Base-by-base conservation (phyloP, 2,888 invertebrate species). In the Teleogryllus oceanicus region DNA sequence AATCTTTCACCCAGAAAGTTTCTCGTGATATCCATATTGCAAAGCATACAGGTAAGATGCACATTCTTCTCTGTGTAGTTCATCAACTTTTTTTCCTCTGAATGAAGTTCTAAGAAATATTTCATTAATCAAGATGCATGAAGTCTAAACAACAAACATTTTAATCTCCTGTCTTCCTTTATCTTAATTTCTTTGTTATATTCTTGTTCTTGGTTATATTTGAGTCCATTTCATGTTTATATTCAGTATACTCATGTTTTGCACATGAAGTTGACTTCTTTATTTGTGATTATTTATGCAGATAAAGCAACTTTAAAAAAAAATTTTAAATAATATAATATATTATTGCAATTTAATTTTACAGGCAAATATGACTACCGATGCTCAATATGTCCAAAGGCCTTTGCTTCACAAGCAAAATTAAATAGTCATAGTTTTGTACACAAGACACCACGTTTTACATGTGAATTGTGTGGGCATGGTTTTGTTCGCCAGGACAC, bases 1-100 rank as follows among this genome's bases (percentile, higher is more conserved):
- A 79, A 75, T 37, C 74, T 18, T 81, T 81, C 37, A 50, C 81
- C 20, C 81, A 81, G 78, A 81, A 81, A 50, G 78, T 81, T 11
- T 76, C 79, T n/a, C 75, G 78, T 20, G 79, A 81, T 79, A 76
- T 76, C 78, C 81, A 81, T 51, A 18, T 81, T 13, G 78, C 78
- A 18, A 75, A 50, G 20, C 81, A 81, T 16, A 79, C 81, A 79
- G 81, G 81, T 81, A 62, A 78, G 37, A 74, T 62, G 74, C 49
- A 50, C 74, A 18, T 8, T 74, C 74, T 74, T 74, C 74, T 74
- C 20, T 20, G 4, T 11, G 18, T 11, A 8, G 4, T 74, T 74
- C 74, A n/a, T 74, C 74, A n/a, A n/a, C 74, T 74, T 74, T n/a
- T 74, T 74, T 20, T 74, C 11, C 1, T 1, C 37, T 37, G 37